Conservation (phyloP, 2,888 invertebrate species). For the Limnephilus auricula region DNA sequence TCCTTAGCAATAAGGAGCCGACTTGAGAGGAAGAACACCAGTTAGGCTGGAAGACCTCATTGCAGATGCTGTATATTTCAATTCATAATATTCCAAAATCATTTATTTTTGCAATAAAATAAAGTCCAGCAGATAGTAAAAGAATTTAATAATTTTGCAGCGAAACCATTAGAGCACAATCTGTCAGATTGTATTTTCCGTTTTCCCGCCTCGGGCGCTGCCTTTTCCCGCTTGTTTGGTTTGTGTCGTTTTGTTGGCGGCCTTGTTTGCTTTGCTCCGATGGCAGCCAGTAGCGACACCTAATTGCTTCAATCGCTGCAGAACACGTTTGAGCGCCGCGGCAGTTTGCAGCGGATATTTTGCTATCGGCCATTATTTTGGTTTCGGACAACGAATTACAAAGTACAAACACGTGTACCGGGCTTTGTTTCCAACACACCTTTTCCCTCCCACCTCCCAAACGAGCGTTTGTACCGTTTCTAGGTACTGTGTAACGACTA, state of each 20-base stretch:
- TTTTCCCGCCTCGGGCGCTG: constrained; percentile 41
- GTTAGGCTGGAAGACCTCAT: not conserved
- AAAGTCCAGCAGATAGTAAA: not conserved
- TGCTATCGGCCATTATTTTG: constrained; percentile 63
- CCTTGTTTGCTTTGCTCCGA: constrained; percentile 62
- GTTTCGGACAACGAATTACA: constrained; percentile 52
- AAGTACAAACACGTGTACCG: not conserved
- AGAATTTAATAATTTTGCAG: not conserved
- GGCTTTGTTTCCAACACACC: constrained; percentile 27
- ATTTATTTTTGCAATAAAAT: not conserved
- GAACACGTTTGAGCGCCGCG: constrained; percentile 71
- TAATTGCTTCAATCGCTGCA: constrained; percentile 76
- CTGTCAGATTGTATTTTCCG: constrained; percentile 45
- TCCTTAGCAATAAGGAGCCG: too few relatives aligned
- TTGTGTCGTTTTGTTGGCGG: constrained; percentile 63
- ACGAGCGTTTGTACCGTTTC: not conserved
- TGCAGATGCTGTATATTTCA: not conserved
- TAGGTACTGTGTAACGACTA: not conserved
- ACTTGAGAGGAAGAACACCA: too few relatives aligned
- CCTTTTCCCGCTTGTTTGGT: constrained; percentile 60
- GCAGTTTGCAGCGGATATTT: constrained; percentile 56
- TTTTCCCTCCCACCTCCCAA: not conserved
- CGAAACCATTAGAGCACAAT: constrained; percentile 33
- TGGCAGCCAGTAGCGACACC: constrained; percentile 58
- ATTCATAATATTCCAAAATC: not conserved